Percentiles rank a stretch among this genome's conserved stretches.
phyloP scores from a whole-genome alignment of 30 jellyfish, hydroid and myxozoan species.

The Clytia hemisphaerica region DNA sequence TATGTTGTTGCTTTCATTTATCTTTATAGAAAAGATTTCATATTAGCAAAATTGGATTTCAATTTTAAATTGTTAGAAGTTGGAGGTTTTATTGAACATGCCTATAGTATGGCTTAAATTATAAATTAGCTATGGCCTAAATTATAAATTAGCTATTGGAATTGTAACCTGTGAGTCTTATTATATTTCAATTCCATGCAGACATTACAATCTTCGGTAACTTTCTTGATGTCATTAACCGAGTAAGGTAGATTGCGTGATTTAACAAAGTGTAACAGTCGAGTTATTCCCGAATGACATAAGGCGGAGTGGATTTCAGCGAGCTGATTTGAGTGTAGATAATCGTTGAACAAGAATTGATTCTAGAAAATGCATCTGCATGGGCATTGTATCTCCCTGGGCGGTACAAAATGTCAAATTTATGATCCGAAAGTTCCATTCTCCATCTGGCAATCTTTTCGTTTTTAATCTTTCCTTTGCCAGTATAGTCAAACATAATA shows the following conservation, averaged over 20 bases:
- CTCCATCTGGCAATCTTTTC: constrained; percentile 76
- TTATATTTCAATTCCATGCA: constrained; percentile 12
- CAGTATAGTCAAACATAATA: constrained; percentile 44
- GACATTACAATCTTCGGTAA: not conserved
- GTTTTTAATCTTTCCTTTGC: constrained; percentile 50
- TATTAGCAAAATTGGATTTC: too few relatives aligned
- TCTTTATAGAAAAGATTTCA: too few relatives aligned
- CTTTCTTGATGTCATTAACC: not conserved
- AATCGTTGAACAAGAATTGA: constrained; percentile 26
- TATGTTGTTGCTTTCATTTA: too few relatives aligned
- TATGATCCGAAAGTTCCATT: constrained; percentile 48
- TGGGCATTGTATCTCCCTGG: constrained; percentile 65
- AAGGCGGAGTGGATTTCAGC: not conserved
- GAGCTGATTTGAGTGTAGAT: constrained; percentile 4
- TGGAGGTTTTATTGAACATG: too few relatives aligned
- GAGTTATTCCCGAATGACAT: constrained; percentile 1
- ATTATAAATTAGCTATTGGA: too few relatives aligned
- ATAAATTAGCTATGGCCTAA: too few relatives aligned
- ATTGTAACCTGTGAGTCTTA: too few relatives aligned
- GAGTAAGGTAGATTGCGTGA: too few relatives aligned
- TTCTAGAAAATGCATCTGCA: constrained; percentile 59
- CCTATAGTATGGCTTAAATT: too few relatives aligned
- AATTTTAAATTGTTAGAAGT: too few relatives aligned
- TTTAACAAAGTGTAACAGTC: not conserved
- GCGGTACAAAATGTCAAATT: constrained; percentile 63